These are phyloP conservation scores for Austrolebias charrua DNA, from an alignment of 2,797 vertebrate genomes.

Conservation along the genomic window DNA sequence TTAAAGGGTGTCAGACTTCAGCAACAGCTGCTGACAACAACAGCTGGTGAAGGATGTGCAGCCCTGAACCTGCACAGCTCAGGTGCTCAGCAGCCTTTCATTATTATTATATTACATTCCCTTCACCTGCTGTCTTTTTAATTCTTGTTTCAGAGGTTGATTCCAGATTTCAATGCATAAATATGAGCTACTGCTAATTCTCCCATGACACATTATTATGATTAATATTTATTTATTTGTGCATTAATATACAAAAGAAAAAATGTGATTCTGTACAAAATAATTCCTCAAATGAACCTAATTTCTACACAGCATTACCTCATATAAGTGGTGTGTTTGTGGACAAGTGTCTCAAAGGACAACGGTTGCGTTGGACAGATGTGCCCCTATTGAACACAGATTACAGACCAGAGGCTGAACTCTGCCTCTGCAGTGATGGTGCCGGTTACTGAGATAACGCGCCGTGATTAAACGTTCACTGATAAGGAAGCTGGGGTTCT, in stretches of 20 bases:
- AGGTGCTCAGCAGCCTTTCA: conserved; percentile 47
- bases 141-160: no score
- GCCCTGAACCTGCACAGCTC: conserved; percentile 54
- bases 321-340: background rate
- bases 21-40: conserved; percentile 38
- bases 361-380: background rate
- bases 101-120: conserved; percentile 6
- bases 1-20: conserved; percentile 46
- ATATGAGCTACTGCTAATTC: no score
- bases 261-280: no score
- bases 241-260: background rate
- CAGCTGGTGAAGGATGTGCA: conserved; percentile 67
- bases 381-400: conserved; percentile 41
- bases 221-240: no score
- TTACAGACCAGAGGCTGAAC: conserved; percentile 32
- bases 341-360: background rate
- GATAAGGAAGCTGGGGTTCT: conserved; percentile 36
- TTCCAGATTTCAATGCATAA: no score
- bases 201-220: no score
- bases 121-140: no score
- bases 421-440: no score
- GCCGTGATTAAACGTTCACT: no score
- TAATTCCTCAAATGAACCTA: no score
- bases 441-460: conserved; percentile 21
- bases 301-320: no score